Percentiles rank a stretch among this genome's conserved stretches.
Evolutionary conservation across 2,797 vertebrate species (phyloP).

Genomic region (Pogoniulus pusillus): DNA sequence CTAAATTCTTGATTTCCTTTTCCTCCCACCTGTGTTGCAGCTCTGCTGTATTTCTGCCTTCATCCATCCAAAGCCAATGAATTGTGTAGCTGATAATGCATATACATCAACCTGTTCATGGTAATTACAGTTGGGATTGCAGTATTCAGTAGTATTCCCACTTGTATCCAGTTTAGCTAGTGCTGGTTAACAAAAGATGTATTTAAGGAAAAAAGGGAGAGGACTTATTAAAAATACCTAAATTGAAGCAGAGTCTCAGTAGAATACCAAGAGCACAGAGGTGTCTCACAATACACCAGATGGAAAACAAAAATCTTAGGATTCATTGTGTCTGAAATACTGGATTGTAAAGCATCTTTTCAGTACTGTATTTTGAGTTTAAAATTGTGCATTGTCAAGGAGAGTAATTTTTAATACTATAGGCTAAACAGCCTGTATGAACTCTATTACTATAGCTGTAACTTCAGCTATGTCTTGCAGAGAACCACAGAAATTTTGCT

Average conservation of each 20-base stretch:
- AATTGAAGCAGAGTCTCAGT: slow-evolving; percentile 25
- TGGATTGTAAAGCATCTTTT: neutral
- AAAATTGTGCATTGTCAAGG: neutral
- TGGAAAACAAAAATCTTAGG: slow-evolving; percentile 5
- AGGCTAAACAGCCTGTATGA: neutral
- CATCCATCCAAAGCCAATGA: slow-evolving; percentile 35
- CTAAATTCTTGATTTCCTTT: neutral
- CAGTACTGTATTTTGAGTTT: neutral
- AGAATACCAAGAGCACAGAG: neutral
- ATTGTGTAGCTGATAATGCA: slow-evolving; percentile 27
- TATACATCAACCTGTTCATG: slow-evolving; percentile 41
- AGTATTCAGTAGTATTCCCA: slow-evolving; percentile 25
- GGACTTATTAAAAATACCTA: slow-evolving; percentile 22
- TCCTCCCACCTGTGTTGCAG: neutral
- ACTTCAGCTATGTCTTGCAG: neutral
- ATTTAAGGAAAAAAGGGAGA: slow-evolving; percentile 22
- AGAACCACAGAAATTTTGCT: neutral
- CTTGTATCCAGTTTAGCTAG: slow-evolving; percentile 20
- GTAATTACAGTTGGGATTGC: slow-evolving; percentile 44
- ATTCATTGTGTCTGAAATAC: neutral
- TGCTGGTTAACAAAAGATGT: slow-evolving; percentile 19
- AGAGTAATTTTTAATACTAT: neutral
- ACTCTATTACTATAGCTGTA: neutral
- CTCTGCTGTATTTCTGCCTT: slow-evolving; percentile 9
- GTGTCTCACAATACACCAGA: neutral